Evolutionary conservation across 2,888 invertebrate species (phyloP), one percentile per base, ranked within the genome.

Genomic region (Macrophya annulata): DNA sequence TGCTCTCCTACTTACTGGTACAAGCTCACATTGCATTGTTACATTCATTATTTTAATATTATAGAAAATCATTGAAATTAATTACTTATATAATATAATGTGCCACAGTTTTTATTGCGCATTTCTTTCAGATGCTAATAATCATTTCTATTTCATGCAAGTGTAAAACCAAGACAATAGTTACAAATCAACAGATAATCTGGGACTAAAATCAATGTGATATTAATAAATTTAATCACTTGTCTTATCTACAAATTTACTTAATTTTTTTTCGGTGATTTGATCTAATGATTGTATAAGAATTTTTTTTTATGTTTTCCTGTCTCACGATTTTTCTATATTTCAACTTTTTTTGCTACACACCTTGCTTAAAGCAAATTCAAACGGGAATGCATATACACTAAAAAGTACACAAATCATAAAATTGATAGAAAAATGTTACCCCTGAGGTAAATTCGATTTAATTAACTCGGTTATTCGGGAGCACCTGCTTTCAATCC

Each of bases 1-100:
- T 88, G 88, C 87, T 88, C 88, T 87, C 90, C 85, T 85, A 87
- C 84, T 87, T 86, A 85, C 88, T 76, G 87, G 87, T 87, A 89
- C 86, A 89, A 86, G 86, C 87, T 86, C 68, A 86, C 84, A 86
- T 86, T 86, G 86, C 87, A 87, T 86, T 86, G 84, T 88, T 68
- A 85, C 68, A 71, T 83, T 71, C 68, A 83, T 83, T 83, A 88
- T 86, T 86, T 87, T 86, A 79, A 85, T 86, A 77, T 85, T 83
- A 83, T 81, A 84, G 76, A 86, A 86, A 79, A 82, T 81, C 81
- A 86, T 71, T 82, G 25, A 83, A 74, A 55, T 79, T 87, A 86
- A 85, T 85, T 86, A 81, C 9, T 55, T 79, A 59, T 17, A 59
- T 79, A 17, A 59, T 79, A 17, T 79, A 76, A 81, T 31, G 43